Evolutionary conservation across 2,113 vertebrate genomes (phyloP).

Genomic region (Ranitomeya imitator): DNA sequence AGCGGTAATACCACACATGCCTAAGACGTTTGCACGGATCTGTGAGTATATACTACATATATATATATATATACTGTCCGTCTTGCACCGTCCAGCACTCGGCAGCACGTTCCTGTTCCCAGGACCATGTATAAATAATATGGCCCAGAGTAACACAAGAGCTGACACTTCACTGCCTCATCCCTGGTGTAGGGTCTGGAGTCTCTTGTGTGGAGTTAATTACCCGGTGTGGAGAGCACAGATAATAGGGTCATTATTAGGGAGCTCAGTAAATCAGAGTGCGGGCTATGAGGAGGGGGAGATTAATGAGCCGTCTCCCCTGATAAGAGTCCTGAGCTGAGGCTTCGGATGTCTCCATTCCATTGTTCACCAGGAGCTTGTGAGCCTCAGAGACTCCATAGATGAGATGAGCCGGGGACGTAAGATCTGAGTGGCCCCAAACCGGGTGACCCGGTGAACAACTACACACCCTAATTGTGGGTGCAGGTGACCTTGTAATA

Average conservation of each 20-base stretch:
- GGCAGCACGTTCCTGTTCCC: too few relatives aligned
- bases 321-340: background rate
- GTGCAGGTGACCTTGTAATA: too few relatives aligned
- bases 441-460: too few relatives aligned
- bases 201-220: background rate
- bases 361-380: background rate
- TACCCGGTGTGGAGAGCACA: background rate
- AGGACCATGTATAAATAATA: too few relatives aligned
- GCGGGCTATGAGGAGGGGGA: background rate
- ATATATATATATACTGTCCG: too few relatives aligned
- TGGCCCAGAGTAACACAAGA: background rate
- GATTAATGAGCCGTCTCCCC: background rate
- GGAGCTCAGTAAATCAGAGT: background rate
- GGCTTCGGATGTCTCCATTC: background rate
- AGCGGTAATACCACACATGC: background rate
- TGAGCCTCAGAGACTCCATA: background rate
- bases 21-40: background rate
- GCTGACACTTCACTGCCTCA: too few relatives aligned
- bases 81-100: too few relatives aligned
- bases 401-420: too few relatives aligned
- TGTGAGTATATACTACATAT: background rate
- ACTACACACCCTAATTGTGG: too few relatives aligned
- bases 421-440: too few relatives aligned
- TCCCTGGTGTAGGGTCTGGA: background rate
- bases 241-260: conserved; percentile 27